Percentiles rank a stretch among this genome's conserved stretches.
These are phyloP conservation scores for Saimiri boliviensis DNA, from an alignment of 2,113 vertebrate species.

Conservation along the genomic window DNA sequence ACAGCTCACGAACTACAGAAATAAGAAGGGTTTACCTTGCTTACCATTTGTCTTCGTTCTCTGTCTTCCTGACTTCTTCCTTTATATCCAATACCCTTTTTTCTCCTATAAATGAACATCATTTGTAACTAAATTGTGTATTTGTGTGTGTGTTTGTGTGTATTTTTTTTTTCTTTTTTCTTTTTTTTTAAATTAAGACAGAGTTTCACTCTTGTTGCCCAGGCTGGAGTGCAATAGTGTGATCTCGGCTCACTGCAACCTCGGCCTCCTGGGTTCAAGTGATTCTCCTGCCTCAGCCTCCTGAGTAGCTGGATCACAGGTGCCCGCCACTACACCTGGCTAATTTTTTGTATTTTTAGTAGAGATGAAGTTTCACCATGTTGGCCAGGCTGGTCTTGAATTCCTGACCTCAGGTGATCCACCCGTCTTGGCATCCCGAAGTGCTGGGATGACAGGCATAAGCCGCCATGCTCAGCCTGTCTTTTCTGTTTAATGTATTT, in stretches of 20 bases:
- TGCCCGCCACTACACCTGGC: background rate
- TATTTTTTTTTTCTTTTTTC: too few species aligned
- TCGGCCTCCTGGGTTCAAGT: too few species aligned
- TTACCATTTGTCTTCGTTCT: background rate
- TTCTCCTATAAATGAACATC: background rate
- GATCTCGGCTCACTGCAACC: background rate
- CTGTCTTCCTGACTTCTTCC: background rate
- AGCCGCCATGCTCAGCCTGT: background rate
- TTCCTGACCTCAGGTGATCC: background rate
- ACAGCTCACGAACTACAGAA: background rate
- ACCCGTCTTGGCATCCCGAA: background rate
- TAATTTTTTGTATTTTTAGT: background rate
- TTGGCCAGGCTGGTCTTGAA: background rate
- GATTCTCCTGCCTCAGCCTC: background rate
- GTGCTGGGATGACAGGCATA: background rate
- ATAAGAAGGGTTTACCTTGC: background rate
- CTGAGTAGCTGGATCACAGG: background rate
- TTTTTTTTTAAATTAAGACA: too few species aligned
- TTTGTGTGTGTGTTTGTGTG: background rate
- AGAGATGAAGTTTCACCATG: background rate
- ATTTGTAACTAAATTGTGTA: conserved; percentile 21
- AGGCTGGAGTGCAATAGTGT: background rate
- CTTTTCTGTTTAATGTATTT: background rate
- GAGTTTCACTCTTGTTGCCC: background rate
- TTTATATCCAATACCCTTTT: background rate